phyloP scores from a whole-genome alignment of 2,888 invertebrate genomes.

The Coleophora flavipennella region DNA sequence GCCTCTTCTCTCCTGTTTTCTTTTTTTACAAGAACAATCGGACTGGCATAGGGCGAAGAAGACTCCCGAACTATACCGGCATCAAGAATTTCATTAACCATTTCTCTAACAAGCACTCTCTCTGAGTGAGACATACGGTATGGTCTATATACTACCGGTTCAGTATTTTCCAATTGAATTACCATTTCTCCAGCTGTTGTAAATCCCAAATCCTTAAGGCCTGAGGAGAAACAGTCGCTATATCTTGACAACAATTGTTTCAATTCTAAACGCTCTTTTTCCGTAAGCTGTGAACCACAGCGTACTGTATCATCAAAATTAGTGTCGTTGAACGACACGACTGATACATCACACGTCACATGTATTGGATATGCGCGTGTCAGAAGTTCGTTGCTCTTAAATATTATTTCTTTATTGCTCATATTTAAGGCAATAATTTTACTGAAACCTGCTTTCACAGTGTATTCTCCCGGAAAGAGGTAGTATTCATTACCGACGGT shows the following conservation, averaged over 20 bases:
- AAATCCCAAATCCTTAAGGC: slow-evolving; percentile 8
- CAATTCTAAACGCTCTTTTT: slow-evolving; percentile 11
- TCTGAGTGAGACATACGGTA: slow-evolving; percentile 9
- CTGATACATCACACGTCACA: too few relatives aligned
- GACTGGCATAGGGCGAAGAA: background rate
- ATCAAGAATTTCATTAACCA: slow-evolving; percentile 4
- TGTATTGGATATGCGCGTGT: too few relatives aligned
- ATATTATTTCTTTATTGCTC: background rate
- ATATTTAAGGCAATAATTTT: background rate
- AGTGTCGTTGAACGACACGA: too few relatives aligned
- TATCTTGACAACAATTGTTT: slow-evolving; percentile 13
- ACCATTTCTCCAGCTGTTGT: slow-evolving; percentile 6
- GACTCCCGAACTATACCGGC: background rate
- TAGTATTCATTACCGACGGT: slow-evolving; percentile 4
- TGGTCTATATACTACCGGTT: slow-evolving; percentile 11
- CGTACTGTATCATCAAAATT: slow-evolving; percentile 12
- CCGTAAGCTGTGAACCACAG: slow-evolving; percentile 12
- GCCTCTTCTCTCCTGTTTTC: slow-evolving; percentile 2
- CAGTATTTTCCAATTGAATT: slow-evolving; percentile 6
- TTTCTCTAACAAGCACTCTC: slow-evolving; percentile 4
- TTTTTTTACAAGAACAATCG: slow-evolving; percentile 1
- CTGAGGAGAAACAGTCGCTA: background rate
- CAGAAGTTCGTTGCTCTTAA: background rate
- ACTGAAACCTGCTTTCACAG: background rate
- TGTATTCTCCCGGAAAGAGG: slow-evolving; percentile 7